A percentile compares a stretch with the other conserved stretches of the same genome.
Conservation (phyloP, 2,888 invertebrate species). For the Exocentrus adspersus region DNA sequence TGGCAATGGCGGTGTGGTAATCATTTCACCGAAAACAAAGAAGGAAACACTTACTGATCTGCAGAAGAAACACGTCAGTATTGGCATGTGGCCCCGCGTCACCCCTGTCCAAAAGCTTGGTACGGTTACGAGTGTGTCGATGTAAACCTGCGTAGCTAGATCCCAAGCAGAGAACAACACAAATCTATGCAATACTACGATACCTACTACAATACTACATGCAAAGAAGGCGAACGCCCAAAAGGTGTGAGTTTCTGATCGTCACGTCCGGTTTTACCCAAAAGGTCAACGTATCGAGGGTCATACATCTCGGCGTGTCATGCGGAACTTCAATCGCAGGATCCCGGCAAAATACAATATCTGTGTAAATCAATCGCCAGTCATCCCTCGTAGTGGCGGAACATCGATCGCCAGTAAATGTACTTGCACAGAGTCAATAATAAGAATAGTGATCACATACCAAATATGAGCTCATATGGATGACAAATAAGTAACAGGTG, state of each 20-base stretch:
- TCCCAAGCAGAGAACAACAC: not conserved
- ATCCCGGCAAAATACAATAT: not conserved
- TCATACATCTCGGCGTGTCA: not conserved
- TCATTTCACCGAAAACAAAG: too few relatives aligned
- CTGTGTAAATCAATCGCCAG: not conserved
- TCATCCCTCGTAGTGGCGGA: not conserved
- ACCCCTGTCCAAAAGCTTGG: not conserved
- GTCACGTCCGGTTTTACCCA: not conserved
- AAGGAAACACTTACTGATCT: not conserved
- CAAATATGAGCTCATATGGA: too few relatives aligned
- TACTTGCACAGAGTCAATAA: not conserved
- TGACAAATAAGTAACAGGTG: not conserved
- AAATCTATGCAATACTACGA: not conserved
- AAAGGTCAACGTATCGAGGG: not conserved
- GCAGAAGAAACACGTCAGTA: not conserved
- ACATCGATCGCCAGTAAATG: not conserved
- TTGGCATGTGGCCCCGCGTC: not conserved
- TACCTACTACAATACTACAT: not conserved
- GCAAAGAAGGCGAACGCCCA: not conserved
- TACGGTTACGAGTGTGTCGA: not conserved
- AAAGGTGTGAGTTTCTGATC: too few relatives aligned
- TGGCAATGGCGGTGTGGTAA: too few relatives aligned
- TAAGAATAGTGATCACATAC: not conserved
- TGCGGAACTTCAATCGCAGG: not conserved
- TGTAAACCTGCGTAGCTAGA: not conserved